Evolutionary conservation across 2,888 invertebrate genomes (phyloP), one percentile per base, ranked within the genome.

Genomic region (Erebia ligea): DNA sequence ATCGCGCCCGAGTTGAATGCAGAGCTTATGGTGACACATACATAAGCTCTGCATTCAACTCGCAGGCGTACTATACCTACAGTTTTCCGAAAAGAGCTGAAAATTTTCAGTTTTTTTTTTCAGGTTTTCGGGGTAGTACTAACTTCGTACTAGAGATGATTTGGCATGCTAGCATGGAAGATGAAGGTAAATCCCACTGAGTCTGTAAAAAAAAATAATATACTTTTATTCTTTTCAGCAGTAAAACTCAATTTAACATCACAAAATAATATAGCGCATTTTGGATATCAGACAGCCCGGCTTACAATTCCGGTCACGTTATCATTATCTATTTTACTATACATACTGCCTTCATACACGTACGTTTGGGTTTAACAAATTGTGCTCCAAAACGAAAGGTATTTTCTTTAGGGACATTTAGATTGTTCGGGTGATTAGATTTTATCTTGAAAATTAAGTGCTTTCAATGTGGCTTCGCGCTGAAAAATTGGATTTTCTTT

Each of bases 391-490:
- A 71, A 69, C 67, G 69, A 69, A 61, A 73, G 68, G 58, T 64
- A 70, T 70, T 72, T 70, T 74, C 74, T 72, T 70, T 68, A 56
- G 66, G 63, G 72, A 74, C 68, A 70, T 72, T 70, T 70, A 70
- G 67, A 71, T 71, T 67, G 64, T 68, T 56, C 67, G 64, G 65
- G 66, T 68, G 72, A 72, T 74, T 66, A 72, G 74, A 74, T 74
- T 68, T 70, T 74, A 72, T 74, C 70, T 61, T 63, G 54, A 67
- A 70, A 74, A 74, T 74, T 72, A 72, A 72, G 74, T 66, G 74
- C 72, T 72, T 68, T 72, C 73, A 68, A 65, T 73, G 68, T 48
- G 68, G 68, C 57, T 58, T 67, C 52, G 68, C 62, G 61, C 62
- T 42, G 70, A 73, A 73, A 73, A 73, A 73, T 71, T 67, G 67